Percentiles rank a stretch among this genome's conserved stretches.
Evolutionary conservation across 2,113 vertebrate species (phyloP).

Genomic region (Clarias macrocephalus): DNA sequence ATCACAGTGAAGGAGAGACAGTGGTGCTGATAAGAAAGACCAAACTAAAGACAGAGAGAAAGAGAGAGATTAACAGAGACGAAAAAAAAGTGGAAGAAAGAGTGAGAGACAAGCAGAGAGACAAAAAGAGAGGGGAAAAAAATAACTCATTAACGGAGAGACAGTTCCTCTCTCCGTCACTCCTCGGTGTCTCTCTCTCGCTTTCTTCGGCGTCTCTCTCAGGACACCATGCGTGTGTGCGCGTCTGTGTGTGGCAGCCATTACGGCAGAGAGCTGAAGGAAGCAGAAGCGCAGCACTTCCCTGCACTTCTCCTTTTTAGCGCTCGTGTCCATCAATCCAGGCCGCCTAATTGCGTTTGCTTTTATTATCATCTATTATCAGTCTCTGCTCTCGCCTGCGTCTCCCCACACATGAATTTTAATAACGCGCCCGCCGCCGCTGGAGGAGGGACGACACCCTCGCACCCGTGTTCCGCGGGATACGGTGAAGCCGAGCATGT

Average conservation of each 20-base stretch:
- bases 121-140: conserved; percentile 25
- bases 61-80: neutral
- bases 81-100: neutral
- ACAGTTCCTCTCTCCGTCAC: conserved; percentile 9
- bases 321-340: conserved; percentile 42
- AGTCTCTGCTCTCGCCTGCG: neutral
- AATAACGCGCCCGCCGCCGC: conserved; percentile 49
- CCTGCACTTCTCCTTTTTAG: conserved; percentile 27
- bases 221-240: neutral
- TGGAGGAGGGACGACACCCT: conserved; percentile 54
- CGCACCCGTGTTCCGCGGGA: conserved; percentile 71
- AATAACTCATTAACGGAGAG: conserved; percentile 52
- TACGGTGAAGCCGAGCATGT: conserved; percentile 77
- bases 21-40: neutral
- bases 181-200: neutral
- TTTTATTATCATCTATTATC: conserved; percentile 49
- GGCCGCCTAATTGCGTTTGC: conserved; percentile 47
- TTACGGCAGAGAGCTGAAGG: conserved; percentile 9
- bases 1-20: no score
- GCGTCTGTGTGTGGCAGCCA: neutral
- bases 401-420: conserved; percentile 59
- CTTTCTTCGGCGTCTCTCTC: neutral
- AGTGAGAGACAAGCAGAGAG: neutral
- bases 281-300: conserved; percentile 7
- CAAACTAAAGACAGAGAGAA: neutral